phyloP scores from a whole-genome alignment of 2,888 invertebrate genomes.

The Hofmannophila pseudospretella region DNA sequence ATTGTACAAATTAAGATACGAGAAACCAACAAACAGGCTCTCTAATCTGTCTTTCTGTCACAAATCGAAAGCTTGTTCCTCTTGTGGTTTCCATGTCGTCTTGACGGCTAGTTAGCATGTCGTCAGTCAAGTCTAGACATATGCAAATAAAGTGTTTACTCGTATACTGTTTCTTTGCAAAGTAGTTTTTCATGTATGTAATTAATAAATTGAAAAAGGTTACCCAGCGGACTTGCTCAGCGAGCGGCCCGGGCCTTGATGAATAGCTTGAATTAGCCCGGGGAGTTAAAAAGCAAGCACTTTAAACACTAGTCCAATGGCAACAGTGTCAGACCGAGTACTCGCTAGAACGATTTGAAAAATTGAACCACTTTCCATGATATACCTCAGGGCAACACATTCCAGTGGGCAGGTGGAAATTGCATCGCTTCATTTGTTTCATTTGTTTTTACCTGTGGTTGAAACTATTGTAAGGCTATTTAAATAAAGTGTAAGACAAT shows the following conservation, averaged over 20 bases:
- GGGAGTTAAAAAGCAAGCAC: conserved; percentile 14
- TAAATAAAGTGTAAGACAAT: conserved; percentile 34
- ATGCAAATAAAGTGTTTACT: conserved; percentile 15
- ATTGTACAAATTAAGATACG: conserved; percentile 44
- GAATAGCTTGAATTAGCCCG: conserved; percentile 19
- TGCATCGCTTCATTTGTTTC: conserved; percentile 40
- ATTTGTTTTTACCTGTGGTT: conserved; percentile 37
- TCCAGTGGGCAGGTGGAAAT: conserved; percentile 54
- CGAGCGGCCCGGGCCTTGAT: conserved; percentile 16
- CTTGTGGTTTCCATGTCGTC: conserved; percentile 17
- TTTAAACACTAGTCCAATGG: conserved; percentile 16
- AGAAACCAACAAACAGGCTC: conserved; percentile 29
- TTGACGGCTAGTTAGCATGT: conserved; percentile 29
- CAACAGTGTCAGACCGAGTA: conserved; percentile 15
- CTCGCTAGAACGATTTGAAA: conserved; percentile 38
- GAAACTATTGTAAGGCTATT: conserved; percentile 34
- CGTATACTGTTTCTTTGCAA: conserved; percentile 6
- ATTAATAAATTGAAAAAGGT: conserved; percentile 15
- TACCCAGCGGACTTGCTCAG: conserved; percentile 11
- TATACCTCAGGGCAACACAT: conserved; percentile 46
- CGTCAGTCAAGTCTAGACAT: conserved; percentile 18
- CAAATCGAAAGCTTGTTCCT: conserved; percentile 18
- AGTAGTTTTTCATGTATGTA: conserved; percentile 12
- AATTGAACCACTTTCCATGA: conserved; percentile 59
- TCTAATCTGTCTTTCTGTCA: conserved; percentile 28